Evolutionary conservation across 2,888 invertebrate genomes (phyloP).

Genomic region (Mimas tiliae): DNA sequence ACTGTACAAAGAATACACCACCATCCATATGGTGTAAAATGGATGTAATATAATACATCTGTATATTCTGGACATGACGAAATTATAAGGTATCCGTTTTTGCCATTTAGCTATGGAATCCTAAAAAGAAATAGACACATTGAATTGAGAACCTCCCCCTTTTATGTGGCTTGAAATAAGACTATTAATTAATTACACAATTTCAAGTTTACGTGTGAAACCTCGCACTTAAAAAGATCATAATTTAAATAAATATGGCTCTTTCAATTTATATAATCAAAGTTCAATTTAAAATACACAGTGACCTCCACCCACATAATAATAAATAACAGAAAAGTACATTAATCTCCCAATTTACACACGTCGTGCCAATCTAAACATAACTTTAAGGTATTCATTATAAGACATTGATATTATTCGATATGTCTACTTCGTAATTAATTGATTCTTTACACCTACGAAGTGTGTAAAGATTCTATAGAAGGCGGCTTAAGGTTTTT

Average conservation of each 20-base stretch:
- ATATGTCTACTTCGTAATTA: slow-evolving; percentile 60
- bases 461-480: not conserved
- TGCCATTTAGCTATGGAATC: too few relatives aligned
- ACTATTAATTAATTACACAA: too few relatives aligned
- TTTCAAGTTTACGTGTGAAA: too few relatives aligned
- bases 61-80: too few relatives aligned
- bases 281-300: not conserved
- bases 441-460: slow-evolving; percentile 60
- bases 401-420: slow-evolving; percentile 41
- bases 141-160: too few relatives aligned
- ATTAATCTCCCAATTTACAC: slow-evolving; percentile 20
- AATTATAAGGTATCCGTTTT: too few relatives aligned
- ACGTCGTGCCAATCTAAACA: slow-evolving; percentile 23
- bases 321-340: not conserved
- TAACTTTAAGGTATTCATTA: slow-evolving; percentile 46
- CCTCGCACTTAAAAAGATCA: too few relatives aligned
- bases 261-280: not conserved
- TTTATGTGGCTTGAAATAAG: too few relatives aligned
- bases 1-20: too few relatives aligned
- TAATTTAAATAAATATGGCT: not conserved
- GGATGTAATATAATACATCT: too few relatives aligned
- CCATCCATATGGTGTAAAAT: too few relatives aligned
- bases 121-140: too few relatives aligned
- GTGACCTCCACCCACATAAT: not conserved
- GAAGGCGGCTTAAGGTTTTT: slow-evolving; percentile 18